phyloP scores from a whole-genome alignment of 2,797 vertebrate genomes.

The Neomorphus geoffroyi region DNA sequence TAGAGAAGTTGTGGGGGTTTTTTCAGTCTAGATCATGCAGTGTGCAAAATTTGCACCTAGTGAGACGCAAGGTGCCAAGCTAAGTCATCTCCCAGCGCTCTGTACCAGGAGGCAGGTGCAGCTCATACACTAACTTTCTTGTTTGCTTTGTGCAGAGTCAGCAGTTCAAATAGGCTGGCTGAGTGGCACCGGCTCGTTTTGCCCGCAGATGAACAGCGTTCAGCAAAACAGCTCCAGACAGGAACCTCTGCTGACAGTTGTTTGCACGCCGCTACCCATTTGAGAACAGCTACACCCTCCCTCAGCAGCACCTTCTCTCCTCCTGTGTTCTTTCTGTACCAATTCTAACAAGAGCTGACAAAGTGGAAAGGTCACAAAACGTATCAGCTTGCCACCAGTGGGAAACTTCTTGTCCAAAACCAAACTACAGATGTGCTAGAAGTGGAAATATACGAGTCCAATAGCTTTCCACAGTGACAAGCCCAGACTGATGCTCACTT shows the following conservation, averaged over 20 bases:
- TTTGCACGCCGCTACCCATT: not conserved
- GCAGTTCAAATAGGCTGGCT: not conserved
- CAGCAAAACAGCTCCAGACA: slow-evolving; percentile 17
- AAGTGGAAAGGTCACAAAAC: not conserved
- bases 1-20: accelerated
- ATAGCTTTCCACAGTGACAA: not conserved
- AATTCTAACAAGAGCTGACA: not conserved
- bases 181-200: not conserved
- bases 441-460: not conserved
- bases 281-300: not conserved
- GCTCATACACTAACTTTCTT: not conserved
- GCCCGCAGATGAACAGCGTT: not conserved
- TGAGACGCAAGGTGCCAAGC: not conserved
- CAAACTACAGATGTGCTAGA: not conserved
- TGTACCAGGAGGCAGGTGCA: slow-evolving; percentile 7
- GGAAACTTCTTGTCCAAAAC: not conserved
- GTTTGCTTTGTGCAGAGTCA: slow-evolving; percentile 30
- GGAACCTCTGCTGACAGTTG: not conserved
- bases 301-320: not conserved
- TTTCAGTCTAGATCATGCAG: not conserved
- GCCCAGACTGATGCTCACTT: accelerated
- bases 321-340: not conserved
- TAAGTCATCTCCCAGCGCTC: not conserved
- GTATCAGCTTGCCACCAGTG: not conserved
- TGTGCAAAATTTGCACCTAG: not conserved